These are phyloP conservation scores for Cheilosia vulpina DNA, from an alignment of 2,888 invertebrate genomes.

Conservation along the genomic window DNA sequence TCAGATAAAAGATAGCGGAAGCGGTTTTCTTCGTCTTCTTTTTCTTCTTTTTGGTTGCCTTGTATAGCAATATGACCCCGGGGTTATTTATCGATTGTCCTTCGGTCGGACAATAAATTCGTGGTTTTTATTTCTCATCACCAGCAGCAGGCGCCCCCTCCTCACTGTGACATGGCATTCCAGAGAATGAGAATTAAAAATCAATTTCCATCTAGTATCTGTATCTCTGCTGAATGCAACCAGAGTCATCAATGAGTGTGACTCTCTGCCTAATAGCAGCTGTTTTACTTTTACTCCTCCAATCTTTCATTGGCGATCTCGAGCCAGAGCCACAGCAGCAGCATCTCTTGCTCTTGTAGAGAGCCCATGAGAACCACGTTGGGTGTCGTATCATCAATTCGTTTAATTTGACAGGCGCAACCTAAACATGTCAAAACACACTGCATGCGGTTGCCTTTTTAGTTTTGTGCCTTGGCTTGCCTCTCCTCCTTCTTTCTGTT, in stretches of 20 bases:
- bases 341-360: neutral
- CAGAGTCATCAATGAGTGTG: conserved; percentile 64
- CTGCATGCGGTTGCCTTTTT: conserved; percentile 80
- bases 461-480: conserved; percentile 48
- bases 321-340: neutral
- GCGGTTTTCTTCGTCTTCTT: conserved; percentile 55
- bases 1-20: conserved; percentile 74
- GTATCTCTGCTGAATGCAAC: neutral
- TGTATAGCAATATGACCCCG: conserved; percentile 64
- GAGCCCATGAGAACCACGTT: conserved; percentile 83
- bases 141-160: conserved; percentile 62
- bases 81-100: conserved; percentile 72
- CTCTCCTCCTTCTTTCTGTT: conserved; percentile 47
- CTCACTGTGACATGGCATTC: neutral
- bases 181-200: conserved; percentile 55
- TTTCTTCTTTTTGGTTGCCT: conserved; percentile 8
- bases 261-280: conserved; percentile 69
- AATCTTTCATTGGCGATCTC: conserved; percentile 74
- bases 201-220: conserved; percentile 59
- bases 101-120: conserved; percentile 69
- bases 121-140: conserved; percentile 72
- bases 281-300: conserved; percentile 66
- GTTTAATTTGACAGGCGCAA: conserved; percentile 84
- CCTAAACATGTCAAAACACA: conserved; percentile 84
- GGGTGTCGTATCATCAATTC: conserved; percentile 84